Percentiles rank a stretch among this genome's conserved stretches.
Evolutionary conservation across 2,888 invertebrate genomes (phyloP).

Genomic region (Anoplius nigerrimus): DNA sequence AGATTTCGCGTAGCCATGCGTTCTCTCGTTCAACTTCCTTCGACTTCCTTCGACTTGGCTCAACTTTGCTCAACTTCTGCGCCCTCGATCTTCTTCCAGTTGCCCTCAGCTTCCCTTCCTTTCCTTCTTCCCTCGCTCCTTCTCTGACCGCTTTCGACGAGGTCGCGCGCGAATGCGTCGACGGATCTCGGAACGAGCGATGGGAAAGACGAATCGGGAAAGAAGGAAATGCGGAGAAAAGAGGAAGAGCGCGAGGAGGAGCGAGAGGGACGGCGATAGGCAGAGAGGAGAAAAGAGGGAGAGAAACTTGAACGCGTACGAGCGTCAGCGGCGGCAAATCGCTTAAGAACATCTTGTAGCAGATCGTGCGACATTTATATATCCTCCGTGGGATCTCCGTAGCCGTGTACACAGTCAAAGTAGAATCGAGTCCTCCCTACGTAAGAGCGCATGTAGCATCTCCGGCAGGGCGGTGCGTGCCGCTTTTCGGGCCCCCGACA

Average conservation of each 20-base stretch:
- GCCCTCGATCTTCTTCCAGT: not conserved
- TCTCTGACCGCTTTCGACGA: constrained; percentile 1
- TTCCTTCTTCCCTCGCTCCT: not conserved
- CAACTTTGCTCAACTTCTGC: not conserved
- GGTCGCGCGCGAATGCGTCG: not conserved
- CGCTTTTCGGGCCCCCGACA: too few relatives aligned
- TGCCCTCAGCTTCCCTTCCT: not conserved
- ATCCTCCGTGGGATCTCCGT: constrained; percentile 52
- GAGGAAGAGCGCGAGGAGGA: constrained; percentile 20
- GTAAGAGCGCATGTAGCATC: constrained; percentile 19
- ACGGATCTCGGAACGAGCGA: too few relatives aligned
- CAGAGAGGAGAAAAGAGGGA: not conserved
- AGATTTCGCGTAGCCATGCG: constrained; percentile 60
- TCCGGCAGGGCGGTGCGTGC: too few relatives aligned
- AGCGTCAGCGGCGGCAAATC: constrained; percentile 39
- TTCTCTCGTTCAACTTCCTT: too few relatives aligned
- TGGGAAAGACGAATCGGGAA: too few relatives aligned
- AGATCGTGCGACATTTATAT: constrained; percentile 60
- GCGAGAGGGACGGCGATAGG: constrained; percentile 37
- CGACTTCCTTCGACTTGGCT: not conserved
- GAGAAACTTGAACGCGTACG: constrained; percentile 20
- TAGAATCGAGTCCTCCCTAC: constrained; percentile 28
- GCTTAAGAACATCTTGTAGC: constrained; percentile 43
- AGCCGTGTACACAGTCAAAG: constrained; percentile 51
- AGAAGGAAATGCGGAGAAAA: not conserved